These are phyloP conservation scores for Dascyllus trimaculatus DNA, from an alignment of 2,113 vertebrate species.

Conservation along the genomic window DNA sequence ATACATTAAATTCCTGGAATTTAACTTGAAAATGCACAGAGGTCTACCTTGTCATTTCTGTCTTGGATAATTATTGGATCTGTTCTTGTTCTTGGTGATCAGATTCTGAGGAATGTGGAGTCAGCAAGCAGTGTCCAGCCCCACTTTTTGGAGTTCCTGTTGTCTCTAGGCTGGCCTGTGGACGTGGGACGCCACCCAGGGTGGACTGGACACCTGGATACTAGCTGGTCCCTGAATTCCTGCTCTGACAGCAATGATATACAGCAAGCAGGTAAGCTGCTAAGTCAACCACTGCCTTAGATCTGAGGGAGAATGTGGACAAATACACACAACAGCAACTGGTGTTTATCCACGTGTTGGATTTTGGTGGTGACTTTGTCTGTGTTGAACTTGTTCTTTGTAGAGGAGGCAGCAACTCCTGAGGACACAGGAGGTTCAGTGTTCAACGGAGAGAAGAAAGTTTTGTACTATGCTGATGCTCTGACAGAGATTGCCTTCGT, in stretches of 20 bases:
- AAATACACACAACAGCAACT: not conserved
- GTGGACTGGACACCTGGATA: slow-evolving; percentile 95
- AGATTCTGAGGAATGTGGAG: slow-evolving; percentile 96
- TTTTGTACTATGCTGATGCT: slow-evolving; percentile 95
- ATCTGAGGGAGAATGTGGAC: not conserved
- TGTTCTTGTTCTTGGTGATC: slow-evolving; percentile 1
- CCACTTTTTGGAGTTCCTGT: slow-evolving; percentile 95
- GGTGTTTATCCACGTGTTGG: not conserved
- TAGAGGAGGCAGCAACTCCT: slow-evolving; percentile 87
- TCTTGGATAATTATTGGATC: not conserved
- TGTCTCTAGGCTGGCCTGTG: slow-evolving; percentile 96
- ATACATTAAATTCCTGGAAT: not conserved
- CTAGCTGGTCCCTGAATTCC: slow-evolving; percentile 95
- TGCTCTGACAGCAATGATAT: slow-evolving; percentile 83
- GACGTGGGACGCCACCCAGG: slow-evolving; percentile 93
- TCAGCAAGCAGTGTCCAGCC: slow-evolving; percentile 92
- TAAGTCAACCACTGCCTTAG: not conserved
- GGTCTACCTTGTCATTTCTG: not conserved
- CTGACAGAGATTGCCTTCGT: slow-evolving; percentile 97
- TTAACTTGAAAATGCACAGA: not conserved
- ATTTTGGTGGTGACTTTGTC: not conserved
- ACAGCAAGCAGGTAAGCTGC: slow-evolving; percentile 85
- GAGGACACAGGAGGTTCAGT: slow-evolving; percentile 92
- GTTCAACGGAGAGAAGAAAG: slow-evolving; percentile 96
- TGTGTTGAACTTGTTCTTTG: slow-evolving; percentile 18